These are phyloP conservation scores for Hyperoodon ampullatus DNA, from an alignment of 2,113 vertebrate species.

Conservation along the genomic window DNA sequence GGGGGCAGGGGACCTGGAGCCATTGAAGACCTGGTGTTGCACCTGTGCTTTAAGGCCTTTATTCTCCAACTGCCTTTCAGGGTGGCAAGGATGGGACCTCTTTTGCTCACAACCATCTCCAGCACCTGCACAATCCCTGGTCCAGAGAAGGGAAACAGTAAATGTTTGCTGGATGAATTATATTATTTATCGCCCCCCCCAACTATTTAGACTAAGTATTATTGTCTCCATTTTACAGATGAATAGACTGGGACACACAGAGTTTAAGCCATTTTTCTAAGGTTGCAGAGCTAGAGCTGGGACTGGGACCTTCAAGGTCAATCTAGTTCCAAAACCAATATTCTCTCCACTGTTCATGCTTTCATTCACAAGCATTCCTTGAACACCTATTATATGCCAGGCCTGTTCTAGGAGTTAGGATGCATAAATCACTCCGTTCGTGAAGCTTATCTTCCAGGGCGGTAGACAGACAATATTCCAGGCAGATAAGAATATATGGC, in stretches of 20 bases:
- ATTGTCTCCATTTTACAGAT: neutral
- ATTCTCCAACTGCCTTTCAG: neutral
- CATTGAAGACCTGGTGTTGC: no score
- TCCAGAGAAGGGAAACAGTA: neutral
- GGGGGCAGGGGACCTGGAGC: neutral
- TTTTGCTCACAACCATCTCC: no score
- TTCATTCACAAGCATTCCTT: neutral
- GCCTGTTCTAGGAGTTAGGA: neutral
- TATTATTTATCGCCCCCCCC: neutral
- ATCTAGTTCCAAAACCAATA: neutral
- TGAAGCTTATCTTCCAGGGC: neutral
- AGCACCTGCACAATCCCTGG: neutral
- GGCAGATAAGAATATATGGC: neutral
- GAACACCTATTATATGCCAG: neutral
- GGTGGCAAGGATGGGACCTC: accelerated
- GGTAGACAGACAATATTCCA: neutral
- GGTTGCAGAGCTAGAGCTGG: neutral
- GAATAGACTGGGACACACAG: neutral
- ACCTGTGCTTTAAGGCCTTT: neutral
- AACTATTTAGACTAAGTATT: neutral
- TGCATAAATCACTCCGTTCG: neutral
- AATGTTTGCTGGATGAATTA: neutral
- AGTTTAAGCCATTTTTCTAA: neutral
- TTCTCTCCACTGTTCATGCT: neutral
- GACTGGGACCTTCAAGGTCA: neutral